Evolutionary conservation across 2,888 invertebrate species (phyloP), one percentile per base, ranked within the genome.

Genomic region (Charanyca ferruginea): DNA sequence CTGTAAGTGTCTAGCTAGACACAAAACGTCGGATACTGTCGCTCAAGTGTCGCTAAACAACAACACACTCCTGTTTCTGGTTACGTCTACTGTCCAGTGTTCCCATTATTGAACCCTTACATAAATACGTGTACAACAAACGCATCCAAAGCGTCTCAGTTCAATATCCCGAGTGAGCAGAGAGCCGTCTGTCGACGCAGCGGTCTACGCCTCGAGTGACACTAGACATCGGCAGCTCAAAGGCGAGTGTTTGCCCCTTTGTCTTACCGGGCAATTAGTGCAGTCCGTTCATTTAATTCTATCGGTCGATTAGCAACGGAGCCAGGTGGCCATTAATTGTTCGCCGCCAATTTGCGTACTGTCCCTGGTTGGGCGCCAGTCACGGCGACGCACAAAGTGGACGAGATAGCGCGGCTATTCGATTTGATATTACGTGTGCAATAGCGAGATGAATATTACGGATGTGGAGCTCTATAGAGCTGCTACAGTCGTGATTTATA

Each of bases 241-340:
- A 94, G 94, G 93, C 88, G 93, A 94, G 90, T 95, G 95, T 95
- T 95, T 94, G 94, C 91, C 92, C 93, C 95, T 94, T 95, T 95
- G 94, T 94, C 95, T 95, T 95, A 93, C 93, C 87, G 89, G 92
- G 88, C 95, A 95, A 95, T 95, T 95, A 95, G 94, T 94, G 91
- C 91, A 90, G 92, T 90, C 94, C 94, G 95, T 94, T 94, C 94
- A 93, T 94, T 95, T 95, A 95, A 95, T 95, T 94, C 93, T 94
- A 94, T 94, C 94, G 94, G 92, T 94, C 95, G 95, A 95, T 95
- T 95, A 95, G 92, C 90, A 91, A 90, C 87, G 87, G 90, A 89
- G 88, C 90, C 91, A 93, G 93, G 91, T 91, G 90, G 85, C 91
- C 91, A 93, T 92, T 94, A 94, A 95, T 94, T 94, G 94, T 92